Evolutionary conservation across 35 echinoderm and acorn worm species (phyloP), one percentile per base, ranked within the genome.

Genomic region (Lytechinus pictus): DNA sequence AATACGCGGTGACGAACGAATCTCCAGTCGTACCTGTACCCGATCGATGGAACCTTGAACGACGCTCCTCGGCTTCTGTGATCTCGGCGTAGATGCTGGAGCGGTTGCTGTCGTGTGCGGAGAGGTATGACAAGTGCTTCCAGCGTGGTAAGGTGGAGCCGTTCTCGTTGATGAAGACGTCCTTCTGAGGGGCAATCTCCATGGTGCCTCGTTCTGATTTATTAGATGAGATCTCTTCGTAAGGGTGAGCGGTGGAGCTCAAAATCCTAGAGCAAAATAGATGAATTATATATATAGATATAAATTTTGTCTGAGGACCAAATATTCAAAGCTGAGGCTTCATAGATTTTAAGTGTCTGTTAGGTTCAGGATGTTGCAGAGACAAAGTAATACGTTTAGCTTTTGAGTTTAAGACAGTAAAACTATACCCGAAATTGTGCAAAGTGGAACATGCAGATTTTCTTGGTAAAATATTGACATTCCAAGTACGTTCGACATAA

Each of bases 81-180:
- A 96, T 96, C 66, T 96, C 95, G 89, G 95, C 95, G 89, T 96
- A 96, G 89, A 96, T 96, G 89, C 95, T 96, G 89, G 95, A 96
- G 19, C 91, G 87, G 44, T 92, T 89, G 91, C 95, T 96, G 86
- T 96, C 95, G 54, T 91, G 95, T 12, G 91, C 91, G 27, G 87
- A 92, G 28, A 96, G 89, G 89, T 66, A 66, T 57, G 95, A 96
- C n/a, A 91, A 56, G 54, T 93, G 92, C n/a, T 93, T 93, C 92
- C 92, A 93, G 13, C 92, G 92, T 3, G 92, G 92, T 57, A 93
- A 54, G 9, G 92, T 93, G 13, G 92, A 93, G 29, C 92, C 92
- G 55, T 93, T 93, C 8, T 93, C 92, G 28, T 93, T 93, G 92
- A 93, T 93, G 27, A 93, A 55, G 9, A 93, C 4, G 92, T 93